Conservation (phyloP, 2,113 vertebrate species). For the Gallinago media region DNA sequence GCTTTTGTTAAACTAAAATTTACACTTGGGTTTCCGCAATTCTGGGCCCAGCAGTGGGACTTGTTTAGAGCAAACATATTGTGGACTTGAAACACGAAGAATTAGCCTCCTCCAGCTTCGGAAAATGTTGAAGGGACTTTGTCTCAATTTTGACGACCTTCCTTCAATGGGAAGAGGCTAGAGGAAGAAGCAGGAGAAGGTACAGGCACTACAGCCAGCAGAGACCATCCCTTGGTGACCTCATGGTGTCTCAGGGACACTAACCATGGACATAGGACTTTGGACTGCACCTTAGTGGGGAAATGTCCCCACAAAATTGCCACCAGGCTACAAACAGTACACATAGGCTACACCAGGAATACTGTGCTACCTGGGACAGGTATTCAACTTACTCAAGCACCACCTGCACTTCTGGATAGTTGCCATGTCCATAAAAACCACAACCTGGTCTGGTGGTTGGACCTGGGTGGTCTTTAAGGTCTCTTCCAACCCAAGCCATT, state of each 20-base stretch:
- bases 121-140: not conserved
- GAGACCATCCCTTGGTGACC: not conserved
- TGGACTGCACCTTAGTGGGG: accelerated
- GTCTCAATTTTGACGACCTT: not conserved
- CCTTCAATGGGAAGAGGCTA: not conserved
- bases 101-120: not conserved
- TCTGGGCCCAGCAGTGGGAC: not conserved
- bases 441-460: not conserved
- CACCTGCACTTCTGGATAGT: accelerated
- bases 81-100: not conserved
- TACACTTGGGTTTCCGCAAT: not conserved
- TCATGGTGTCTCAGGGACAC: not conserved
- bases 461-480: not conserved
- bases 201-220: too few relatives aligned
- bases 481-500: not conserved
- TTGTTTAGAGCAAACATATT: not conserved
- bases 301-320: not conserved
- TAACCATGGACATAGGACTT: not conserved
- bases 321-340: not conserved
- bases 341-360: not conserved
- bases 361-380: not conserved
- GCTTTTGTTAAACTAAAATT: not conserved
- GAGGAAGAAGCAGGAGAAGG: not conserved
- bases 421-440: not conserved
- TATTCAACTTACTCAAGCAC: not conserved